Evolutionary conservation across 64 coral and sea anemone species (phyloP), one percentile per base, ranked within the genome.

Genomic region (Montipora cactus): DNA sequence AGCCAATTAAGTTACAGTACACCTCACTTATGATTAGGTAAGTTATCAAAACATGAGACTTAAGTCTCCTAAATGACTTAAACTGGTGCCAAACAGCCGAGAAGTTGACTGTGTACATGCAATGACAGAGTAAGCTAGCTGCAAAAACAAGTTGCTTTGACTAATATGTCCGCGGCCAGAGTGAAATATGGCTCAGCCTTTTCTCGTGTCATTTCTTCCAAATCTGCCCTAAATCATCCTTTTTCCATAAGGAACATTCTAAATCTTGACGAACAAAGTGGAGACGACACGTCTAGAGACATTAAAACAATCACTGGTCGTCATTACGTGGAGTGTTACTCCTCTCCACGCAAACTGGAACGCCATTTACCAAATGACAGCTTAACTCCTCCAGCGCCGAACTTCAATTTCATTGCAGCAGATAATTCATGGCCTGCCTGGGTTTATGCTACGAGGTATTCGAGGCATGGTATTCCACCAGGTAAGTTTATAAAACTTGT

Each of bases 141-240:
- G 1, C 15, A 4, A 45, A 72, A 13, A n/a, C 16, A 37, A 86
- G 8, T 72, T 44, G 20, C 16, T 47, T 67, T 21, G 22, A 45
- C 15, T 64, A 72, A 44, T 64, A 89, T 77, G 87, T 89, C 87
- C 37, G 37, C 37, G 75, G 49, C 58, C 13, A 77, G 23, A 89
- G 76, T 77, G 87, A 89, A 89, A 77, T 89, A 89, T 89, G 87
- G 87, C 11, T 89, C 87, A 8, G 87, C 87, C 3, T 89, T 89
- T 49, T 77, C 87, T 44, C 87, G 73, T 77, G 87, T 89, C 72
- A 89, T 77, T 48, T 73, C 87, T 79, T 77, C 87, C 8, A 76
- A 89, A 59, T 89, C 87, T 73, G 5, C 70, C 46, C 46, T 89
- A 76, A 89, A 89, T 59, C 87, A 89, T 79, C 87, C 87, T 48